These are phyloP conservation scores for Eidolon dupreanum DNA, from an alignment of 2,797 vertebrate species.

Conservation along the genomic window DNA sequence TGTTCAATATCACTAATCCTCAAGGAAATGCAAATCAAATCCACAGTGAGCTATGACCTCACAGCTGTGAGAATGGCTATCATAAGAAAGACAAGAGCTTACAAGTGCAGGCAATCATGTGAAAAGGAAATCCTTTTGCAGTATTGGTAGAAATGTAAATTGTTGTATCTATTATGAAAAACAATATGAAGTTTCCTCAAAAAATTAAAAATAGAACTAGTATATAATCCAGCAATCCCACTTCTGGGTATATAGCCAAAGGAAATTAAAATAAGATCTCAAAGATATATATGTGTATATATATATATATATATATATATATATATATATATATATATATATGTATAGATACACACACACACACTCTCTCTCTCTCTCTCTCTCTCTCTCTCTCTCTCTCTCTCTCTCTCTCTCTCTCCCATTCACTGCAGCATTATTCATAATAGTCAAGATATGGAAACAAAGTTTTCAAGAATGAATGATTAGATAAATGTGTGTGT, in stretches of 20 bases:
- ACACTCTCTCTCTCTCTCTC: too few species aligned
- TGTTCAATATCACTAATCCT: background rate
- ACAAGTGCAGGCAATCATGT: background rate
- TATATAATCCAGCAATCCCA: background rate
- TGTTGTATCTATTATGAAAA: background rate
- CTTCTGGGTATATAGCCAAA: background rate
- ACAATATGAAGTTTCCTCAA: background rate
- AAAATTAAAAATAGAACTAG: background rate
- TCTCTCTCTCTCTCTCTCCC: background rate
- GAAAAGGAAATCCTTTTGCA: background rate
- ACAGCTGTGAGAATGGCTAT: background rate
- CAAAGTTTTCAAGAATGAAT: background rate
- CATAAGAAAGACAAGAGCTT: background rate
- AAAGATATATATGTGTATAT: background rate
- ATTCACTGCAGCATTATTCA: too few species aligned
- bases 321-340: too few species aligned
- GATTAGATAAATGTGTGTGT: background rate
- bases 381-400: too few species aligned
- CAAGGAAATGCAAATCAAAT: background rate
- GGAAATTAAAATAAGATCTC: background rate
- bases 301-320: too few species aligned
- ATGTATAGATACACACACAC: too few species aligned
- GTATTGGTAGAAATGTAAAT: background rate
- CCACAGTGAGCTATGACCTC: background rate
- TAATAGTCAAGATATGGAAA: background rate